Base-by-base conservation (phyloP, 2,797 vertebrate genomes). In the Telmatherina bonti region DNA sequence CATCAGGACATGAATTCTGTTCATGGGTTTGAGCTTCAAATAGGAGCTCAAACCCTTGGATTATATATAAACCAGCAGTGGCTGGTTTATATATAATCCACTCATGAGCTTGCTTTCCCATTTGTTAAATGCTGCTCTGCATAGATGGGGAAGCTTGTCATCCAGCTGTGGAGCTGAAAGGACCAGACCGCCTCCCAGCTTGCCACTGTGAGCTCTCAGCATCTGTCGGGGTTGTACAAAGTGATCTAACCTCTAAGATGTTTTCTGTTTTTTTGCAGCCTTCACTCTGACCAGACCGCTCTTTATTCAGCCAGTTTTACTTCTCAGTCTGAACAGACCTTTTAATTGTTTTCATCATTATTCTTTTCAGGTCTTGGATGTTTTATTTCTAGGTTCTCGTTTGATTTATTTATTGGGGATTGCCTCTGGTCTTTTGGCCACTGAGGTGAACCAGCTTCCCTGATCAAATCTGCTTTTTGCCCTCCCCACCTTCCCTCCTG, bases 361-460 rank as follows among this genome's bases (percentile, higher is more conserved):
- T 68, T 78, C 6, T 65, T 79, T 38, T 65, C 10, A 29, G 36
- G 5, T 30, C 27, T 67, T n/a, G 10, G 52, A 31, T 73, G 72
- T 30, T 78, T 29, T 76, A 56, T 61, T 65, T 75, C 22, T 27
- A 36, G 55, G 72, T 58, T 35, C 16, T 67, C 24, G 55, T 58
- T 71, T 56, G 22, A 58, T 67, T 75, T 45, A 15, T 62, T 54
- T 63, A 49, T 22, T 4, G 53, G 24, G 11, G 38, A 16, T 16
- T 30, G 54, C 60, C 75, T 67, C 15, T 74, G 49, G 18, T 66
- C 53, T 82, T 79, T 49, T 29, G 38, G 38, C 62, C 51, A 36
- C 63, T 82, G 76, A 81, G 53, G 58, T 83, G 81, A 89, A 89
- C 76, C 83, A 85, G 89, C 89, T 88, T 90, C 84, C 85, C 84